Evolutionary conservation across 2,888 invertebrate genomes (phyloP), one percentile per base, ranked within the genome.

Genomic region (Apamea epomidion): DNA sequence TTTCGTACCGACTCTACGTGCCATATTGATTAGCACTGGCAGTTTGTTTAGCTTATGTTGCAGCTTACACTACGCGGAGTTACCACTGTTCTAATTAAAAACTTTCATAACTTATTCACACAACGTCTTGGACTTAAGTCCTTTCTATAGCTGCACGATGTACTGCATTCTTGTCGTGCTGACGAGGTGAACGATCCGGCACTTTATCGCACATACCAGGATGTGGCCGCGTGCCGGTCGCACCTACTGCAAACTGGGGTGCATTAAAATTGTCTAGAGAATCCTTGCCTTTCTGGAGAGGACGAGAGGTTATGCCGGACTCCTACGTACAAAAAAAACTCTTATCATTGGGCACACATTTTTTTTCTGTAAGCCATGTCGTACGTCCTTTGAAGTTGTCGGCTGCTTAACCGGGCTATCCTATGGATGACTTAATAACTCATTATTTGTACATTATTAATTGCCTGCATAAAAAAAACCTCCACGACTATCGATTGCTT

Each of bases 111-210:
- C 7, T 18, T 51, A 69, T 60, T 71, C 18, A 42, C 18, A 42
- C 54, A 14, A 69, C 25, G n/a, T 37, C 32, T 60, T 65, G 21
- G 18, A 76, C 32, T 37, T 32, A 48, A 58, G 48, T 42, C 58
- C n/a, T 64, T 60, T 37, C 7, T 65, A 70, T 29, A 73, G 18
- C 32, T 18, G n/a, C 8, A 60, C 37, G 64, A 32, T 54, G 37
- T 74, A 54, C 71, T 64, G 87, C 87, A 91, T 92, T 89, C 91
- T 83, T 80, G 76, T 77, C 72, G 83, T 76, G 87, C 84, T 89
- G 87, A 87, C 89, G 86, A 81, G 90, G 88, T 90, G 88, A 86
- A 89, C 88, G 87, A 88, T 87, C 89, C 89, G 83, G 89, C 88
- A 90, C 88, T 87, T 92, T 90, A 87, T 87, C 87, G 68, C 60